phyloP scores from a whole-genome alignment of 2,888 invertebrate species.

The Polietes domitor region DNA sequence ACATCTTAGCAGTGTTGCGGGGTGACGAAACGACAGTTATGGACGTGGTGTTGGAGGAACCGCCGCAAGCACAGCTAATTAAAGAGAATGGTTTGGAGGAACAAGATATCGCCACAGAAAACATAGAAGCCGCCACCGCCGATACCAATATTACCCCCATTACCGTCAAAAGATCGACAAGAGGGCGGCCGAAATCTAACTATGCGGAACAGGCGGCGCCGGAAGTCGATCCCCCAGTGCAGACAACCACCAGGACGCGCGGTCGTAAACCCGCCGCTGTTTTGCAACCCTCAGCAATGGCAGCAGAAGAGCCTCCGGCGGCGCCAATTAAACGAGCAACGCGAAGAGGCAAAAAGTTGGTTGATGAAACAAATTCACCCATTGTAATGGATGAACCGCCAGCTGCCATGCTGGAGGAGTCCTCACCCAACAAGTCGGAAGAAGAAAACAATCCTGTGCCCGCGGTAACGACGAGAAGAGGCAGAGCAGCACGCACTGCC shows the following conservation, averaged over 20 bases:
- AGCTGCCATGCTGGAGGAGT: constrained; percentile 67
- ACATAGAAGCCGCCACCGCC: not conserved
- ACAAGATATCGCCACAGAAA: constrained; percentile 26
- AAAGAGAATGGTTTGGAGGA: constrained; percentile 58
- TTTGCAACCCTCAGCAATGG: constrained; percentile 36
- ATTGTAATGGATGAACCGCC: constrained; percentile 30
- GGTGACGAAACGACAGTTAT: constrained; percentile 70
- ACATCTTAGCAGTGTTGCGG: constrained; percentile 78
- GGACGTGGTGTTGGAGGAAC: constrained; percentile 43
- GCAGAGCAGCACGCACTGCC: constrained; percentile 74
- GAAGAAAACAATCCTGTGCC: constrained; percentile 52
- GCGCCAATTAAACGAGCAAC: constrained; percentile 62
- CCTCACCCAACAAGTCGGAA: constrained; percentile 64
- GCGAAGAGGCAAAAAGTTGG: constrained; percentile 67
- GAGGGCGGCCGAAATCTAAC: constrained; percentile 45
- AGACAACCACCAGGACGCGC: constrained; percentile 68
- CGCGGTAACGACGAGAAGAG: constrained; percentile 68
- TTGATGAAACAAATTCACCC: constrained; percentile 39
- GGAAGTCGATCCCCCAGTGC: constrained; percentile 51
- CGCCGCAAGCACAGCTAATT: constrained; percentile 29
- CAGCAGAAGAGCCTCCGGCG: constrained; percentile 49
- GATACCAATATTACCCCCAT: constrained; percentile 70
- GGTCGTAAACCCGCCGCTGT: constrained; percentile 65
- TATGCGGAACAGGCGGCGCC: constrained; percentile 50
- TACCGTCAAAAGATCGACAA: constrained; percentile 53